Evolutionary conservation across 2,888 invertebrate species (phyloP), one percentile per base, ranked within the genome.

Genomic region (Gryllus longicercus): DNA sequence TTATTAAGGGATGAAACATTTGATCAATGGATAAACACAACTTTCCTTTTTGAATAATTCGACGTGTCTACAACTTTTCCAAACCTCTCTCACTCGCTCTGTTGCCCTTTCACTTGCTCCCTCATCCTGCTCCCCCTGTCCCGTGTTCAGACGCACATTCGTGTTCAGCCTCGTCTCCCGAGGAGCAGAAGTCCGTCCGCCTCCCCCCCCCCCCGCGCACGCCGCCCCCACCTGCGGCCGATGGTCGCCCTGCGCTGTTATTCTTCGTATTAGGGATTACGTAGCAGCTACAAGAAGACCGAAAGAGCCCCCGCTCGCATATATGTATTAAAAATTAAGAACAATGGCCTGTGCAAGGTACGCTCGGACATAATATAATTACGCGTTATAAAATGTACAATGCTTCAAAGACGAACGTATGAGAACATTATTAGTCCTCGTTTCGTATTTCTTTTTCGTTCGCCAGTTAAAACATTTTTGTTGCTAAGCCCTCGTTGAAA

Each of bases 301-400:
- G 63, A 63, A 63, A 63, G 14, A 63, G 16, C 63, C 14, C 8
- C 63, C 63, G n/a, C 63, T 63, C 63, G 63, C 63, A 38, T 63
- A 63, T 63, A 63, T 63, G 63, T 63, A 63, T 63, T 63, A 63
- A 63, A 63, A 63, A 63, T 63, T 63, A 63, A 63, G 63, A 63
- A 63, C 63, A 63, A 63, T 63, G n/a, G 63, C 63, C 63, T 63
- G 12, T 14, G 63, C 16, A 14, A 63, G 63, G 63, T 63, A 63
- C 63, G 63, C 63, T 8, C 63, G 63, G 63, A 63, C n/a, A 63
- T 63, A 63, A 63, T 63, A 63, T 63, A 63, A 63, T 63, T 63
- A 63, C 63, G n/a, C 63, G 63, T 63, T 63, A 63, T 63, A 63
- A 63, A 63, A 63, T n/a, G 63, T 63, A 63, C 63, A 63, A 18